A percentile compares a stretch with the other conserved stretches of the same genome.
Evolutionary conservation across 2,797 vertebrate genomes (phyloP).

Genomic region (Gastrophryne carolinensis): DNA sequence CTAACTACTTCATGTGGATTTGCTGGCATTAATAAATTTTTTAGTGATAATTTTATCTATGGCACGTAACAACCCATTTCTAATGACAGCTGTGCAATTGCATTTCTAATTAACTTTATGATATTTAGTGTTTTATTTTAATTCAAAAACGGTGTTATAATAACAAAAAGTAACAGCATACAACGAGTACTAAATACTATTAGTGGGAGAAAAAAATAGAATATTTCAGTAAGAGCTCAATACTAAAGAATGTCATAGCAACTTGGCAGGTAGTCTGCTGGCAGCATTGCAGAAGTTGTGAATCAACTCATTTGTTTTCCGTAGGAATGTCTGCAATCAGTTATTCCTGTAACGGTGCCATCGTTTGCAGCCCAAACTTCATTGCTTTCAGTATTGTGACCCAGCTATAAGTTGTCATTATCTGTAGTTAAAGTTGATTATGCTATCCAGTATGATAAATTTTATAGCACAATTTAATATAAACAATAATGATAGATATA

Average conservation of each 20-base stretch:
- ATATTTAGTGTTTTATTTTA: not conserved
- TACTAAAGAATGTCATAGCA: not conserved
- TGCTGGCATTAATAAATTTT: slow-evolving; percentile 52
- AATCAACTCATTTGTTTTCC: slow-evolving; percentile 8
- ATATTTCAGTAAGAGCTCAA: not conserved
- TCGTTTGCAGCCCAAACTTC: not conserved
- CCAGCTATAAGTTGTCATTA: not conserved
- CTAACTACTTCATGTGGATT: slow-evolving; percentile 60
- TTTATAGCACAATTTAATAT: no score
- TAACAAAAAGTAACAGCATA: not conserved
- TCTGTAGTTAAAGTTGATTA: not conserved
- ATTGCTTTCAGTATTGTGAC: not conserved
- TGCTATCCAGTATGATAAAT: no score
- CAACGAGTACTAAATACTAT: not conserved
- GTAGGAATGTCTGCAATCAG: not conserved
- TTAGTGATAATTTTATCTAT: slow-evolving; percentile 55
- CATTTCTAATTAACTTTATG: no score
- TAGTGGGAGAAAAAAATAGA: not conserved
- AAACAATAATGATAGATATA: no score
- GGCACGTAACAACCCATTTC: slow-evolving; percentile 56
- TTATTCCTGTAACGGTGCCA: slow-evolving; percentile 10
- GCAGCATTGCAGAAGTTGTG: slow-evolving; percentile 16
- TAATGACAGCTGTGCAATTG: slow-evolving; percentile 56
- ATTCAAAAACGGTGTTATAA: not conserved
- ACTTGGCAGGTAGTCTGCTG: slow-evolving; percentile 10